Base-by-base conservation (phyloP, 2,797 vertebrate species). In the Atherinosoma microstoma region DNA sequence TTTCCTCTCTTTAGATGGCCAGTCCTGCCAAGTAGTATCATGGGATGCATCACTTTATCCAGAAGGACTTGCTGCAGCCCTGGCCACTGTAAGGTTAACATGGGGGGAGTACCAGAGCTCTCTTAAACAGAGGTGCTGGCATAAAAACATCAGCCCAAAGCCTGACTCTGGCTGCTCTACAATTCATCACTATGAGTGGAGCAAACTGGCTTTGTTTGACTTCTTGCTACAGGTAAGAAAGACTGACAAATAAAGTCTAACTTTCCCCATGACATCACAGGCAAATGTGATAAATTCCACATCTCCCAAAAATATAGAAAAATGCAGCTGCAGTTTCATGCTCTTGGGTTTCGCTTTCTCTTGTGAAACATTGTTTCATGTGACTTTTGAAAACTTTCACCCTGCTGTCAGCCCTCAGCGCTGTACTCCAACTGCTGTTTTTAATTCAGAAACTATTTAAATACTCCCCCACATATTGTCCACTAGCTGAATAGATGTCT, bases 161-260 rank as follows among this genome's bases (percentile, higher is more conserved):
- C 80, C 94, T 1, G 95, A 96, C 6, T 96, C 95, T 77, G 92
- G 91, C 60, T 99, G 98, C 88, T 95, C 95, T 8, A 92, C 92
- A 42, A 80, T 99, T 36, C 97, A 98, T 87, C 96, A 98, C 81
- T 87, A 95, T 0, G 98, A 99, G 70, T 99, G 98, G 97, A 97
- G 96, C 87, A 97, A 96, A 87, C 90, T 99, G 81, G 97, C 96
- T 35, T 94, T 99, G 70, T 98, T 99, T 80, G 98, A 99, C 90
- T 99, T 99, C 87, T 83, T 99, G 65, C 85, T 99, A 56, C 98
- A 99, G 97, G 98, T 99, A 89, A 77, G 6, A 13, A 30, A 76
- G 20, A 10, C 38, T 27, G 15, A 58, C 27, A 24, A 45, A 76
- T 58, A 0, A 13, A 54, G 40, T 24, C 30, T 15, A 5, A 15